phyloP scores from a whole-genome alignment of 2,797 vertebrate species.

The Phalloptychus januarius region DNA sequence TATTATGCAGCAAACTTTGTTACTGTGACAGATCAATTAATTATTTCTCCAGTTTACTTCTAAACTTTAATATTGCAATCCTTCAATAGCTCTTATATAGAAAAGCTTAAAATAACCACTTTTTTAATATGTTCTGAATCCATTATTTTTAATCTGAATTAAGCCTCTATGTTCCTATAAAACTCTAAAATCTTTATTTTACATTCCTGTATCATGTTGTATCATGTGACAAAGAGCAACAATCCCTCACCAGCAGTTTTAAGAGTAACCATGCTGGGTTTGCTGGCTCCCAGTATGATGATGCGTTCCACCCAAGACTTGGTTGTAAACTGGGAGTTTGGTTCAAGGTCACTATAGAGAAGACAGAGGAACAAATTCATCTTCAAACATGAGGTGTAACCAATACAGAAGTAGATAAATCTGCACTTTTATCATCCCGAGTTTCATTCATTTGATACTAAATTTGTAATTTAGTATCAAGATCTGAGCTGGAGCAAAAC shows the following conservation, averaged over 20 bases:
- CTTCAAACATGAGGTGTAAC: background rate
- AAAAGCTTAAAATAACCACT: background rate
- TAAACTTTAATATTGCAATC: background rate
- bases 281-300: slow-evolving; percentile 85
- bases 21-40: background rate
- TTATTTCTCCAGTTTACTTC: background rate
- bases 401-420: background rate
- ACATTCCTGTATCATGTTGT: background rate
- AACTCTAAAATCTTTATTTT: background rate
- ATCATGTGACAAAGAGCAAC: background rate
- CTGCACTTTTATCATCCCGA: background rate
- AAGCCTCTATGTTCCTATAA: background rate
- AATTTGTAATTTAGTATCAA: background rate
- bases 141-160: background rate
- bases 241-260: slow-evolving; percentile 78
- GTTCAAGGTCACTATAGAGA: slow-evolving; percentile 79
- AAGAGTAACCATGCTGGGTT: slow-evolving; percentile 81
- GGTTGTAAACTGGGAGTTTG: slow-evolving; percentile 81
- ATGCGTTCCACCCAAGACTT: slow-evolving; percentile 87
- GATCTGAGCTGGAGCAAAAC: background rate
- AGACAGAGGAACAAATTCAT: slow-evolving; percentile 1
- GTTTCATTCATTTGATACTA: too few relatives aligned
- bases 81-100: background rate
- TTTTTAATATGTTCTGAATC: background rate
- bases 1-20: too few relatives aligned